phyloP scores from a whole-genome alignment of 2,797 vertebrate species.

The Peromyscus melanophrys region DNA sequence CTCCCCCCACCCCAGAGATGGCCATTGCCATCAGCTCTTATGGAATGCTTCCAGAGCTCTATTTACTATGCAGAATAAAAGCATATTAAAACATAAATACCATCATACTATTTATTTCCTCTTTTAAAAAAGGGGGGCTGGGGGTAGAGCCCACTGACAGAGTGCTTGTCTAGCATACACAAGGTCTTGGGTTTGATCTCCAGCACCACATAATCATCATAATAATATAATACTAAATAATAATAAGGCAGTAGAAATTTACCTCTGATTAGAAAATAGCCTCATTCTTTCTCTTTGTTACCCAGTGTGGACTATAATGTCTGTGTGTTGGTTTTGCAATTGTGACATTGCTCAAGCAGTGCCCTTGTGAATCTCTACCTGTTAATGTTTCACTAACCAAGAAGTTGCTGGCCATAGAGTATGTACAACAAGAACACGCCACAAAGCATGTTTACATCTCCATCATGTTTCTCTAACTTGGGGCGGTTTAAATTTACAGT shows the following conservation, averaged over 20 bases:
- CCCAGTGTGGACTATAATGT: not conserved
- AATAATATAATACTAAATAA: not conserved
- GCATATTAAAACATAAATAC: conserved; percentile 21
- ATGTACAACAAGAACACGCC: not conserved
- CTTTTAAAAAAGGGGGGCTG: not conserved
- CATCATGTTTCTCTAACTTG: not conserved
- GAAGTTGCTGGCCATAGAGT: not conserved
- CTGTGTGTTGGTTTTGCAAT: not conserved
- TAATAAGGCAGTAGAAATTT: conserved; percentile 14
- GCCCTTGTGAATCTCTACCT: not conserved
- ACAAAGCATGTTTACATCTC: not conserved
- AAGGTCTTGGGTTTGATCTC: not conserved
- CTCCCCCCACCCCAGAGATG: not conserved
- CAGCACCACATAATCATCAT: not conserved
- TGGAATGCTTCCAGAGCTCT: not conserved
- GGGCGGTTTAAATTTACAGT: not conserved
- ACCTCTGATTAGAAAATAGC: not conserved
- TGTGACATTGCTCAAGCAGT: not conserved
- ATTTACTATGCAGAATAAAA: not conserved
- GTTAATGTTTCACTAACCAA: conserved; percentile 3
- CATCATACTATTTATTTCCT: conserved; percentile 30
- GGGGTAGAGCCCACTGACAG: not conserved
- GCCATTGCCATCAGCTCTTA: not conserved
- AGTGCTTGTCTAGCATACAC: not conserved
- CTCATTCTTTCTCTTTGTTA: conserved; percentile 18